phyloP scores from a whole-genome alignment of 2,113 vertebrate species.

The Neodon shergylaensis region DNA sequence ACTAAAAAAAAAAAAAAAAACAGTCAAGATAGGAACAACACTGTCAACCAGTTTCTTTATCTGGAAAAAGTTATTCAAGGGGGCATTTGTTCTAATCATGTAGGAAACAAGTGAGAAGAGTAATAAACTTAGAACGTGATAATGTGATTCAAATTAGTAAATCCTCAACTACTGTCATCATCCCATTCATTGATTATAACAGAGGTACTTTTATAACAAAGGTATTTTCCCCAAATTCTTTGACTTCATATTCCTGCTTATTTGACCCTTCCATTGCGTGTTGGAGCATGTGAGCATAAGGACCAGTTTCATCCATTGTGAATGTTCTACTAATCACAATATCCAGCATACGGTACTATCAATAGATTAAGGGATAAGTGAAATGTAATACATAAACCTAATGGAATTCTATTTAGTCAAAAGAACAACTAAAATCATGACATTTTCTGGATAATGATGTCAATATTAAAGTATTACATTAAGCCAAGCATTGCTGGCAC shows the following conservation, averaged over 20 bases:
- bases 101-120: not conserved
- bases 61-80: not conserved
- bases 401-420: not conserved
- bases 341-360: not conserved
- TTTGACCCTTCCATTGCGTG: too few species aligned
- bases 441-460: not conserved
- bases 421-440: not conserved
- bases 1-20: not conserved
- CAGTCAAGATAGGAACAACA: not conserved
- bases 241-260: not conserved
- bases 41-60: not conserved
- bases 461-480: not conserved
- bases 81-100: not conserved
- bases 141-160: not conserved
- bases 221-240: not conserved
- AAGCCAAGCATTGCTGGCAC: not conserved
- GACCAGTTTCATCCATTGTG: not conserved
- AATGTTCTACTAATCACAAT: not conserved
- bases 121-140: not conserved
- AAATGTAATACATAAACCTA: not conserved
- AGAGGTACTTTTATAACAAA: not conserved
- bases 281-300: not conserved
- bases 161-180: not conserved
- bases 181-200: not conserved
- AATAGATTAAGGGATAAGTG: not conserved